Evolutionary conservation across 2,797 vertebrate genomes (phyloP).

Genomic region (Okamejei kenojei): DNA sequence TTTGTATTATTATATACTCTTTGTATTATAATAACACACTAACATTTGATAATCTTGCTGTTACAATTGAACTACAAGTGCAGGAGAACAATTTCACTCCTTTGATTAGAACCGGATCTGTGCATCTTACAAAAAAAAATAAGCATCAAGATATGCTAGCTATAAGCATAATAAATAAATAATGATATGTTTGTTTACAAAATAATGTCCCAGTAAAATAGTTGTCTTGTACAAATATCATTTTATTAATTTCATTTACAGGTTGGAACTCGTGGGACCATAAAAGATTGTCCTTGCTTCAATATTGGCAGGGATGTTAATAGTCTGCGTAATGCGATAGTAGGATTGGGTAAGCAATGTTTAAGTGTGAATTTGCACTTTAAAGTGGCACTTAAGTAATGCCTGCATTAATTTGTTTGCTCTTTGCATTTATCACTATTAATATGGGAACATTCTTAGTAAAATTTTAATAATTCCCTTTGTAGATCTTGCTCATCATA

Average conservation of each 20-base stretch:
- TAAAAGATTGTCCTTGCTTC: constrained; percentile 66
- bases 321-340: constrained; percentile 66
- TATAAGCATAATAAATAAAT: neutral
- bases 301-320: constrained; percentile 66
- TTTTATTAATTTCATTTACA: constrained; percentile 44
- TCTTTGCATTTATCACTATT: neutral
- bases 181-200: neutral
- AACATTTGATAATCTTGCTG: too few relatives aligned
- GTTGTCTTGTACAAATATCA: neutral
- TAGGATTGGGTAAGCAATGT: constrained; percentile 64
- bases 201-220: neutral
- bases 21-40: neutral
- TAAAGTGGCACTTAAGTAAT: neutral
- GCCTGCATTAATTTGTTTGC: neutral
- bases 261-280: constrained; percentile 63
- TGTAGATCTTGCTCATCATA: neutral
- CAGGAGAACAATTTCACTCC: neutral
- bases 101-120: neutral
- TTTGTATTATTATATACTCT: neutral
- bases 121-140: neutral
- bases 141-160: neutral
- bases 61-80: neutral
- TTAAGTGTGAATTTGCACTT: constrained; percentile 7
- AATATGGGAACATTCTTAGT: neutral
- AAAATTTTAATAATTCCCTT: neutral